Percentiles rank a stretch among this genome's conserved stretches.
Conservation (phyloP, 2,888 invertebrate genomes). For the Hyposoter dolosus region DNA sequence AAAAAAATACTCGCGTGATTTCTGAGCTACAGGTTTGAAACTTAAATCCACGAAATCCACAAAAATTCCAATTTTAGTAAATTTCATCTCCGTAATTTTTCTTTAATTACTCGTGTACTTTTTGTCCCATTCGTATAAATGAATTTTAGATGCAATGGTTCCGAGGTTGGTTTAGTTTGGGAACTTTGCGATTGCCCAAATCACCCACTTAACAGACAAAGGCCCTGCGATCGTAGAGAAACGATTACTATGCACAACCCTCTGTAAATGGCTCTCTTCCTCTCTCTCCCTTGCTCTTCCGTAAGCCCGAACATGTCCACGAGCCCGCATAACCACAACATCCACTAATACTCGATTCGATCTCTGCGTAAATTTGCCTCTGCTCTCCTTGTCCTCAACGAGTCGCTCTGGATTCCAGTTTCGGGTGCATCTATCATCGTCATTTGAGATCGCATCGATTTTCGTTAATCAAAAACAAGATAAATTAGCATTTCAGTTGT, state of each 20-base stretch:
- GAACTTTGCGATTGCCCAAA: background rate
- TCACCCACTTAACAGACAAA: conserved; percentile 11
- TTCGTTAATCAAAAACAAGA: conserved; percentile 33
- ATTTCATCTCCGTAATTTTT: background rate
- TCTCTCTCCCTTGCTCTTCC: background rate
- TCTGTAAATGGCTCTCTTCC: background rate
- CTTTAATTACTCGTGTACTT: background rate
- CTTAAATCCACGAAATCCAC: background rate
- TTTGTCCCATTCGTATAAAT: background rate
- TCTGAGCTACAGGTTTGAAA: background rate
- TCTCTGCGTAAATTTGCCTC: conserved; percentile 39
- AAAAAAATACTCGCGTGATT: background rate
- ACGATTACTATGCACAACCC: conserved; percentile 25
- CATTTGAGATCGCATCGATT: conserved; percentile 14
- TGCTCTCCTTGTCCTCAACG: conserved; percentile 16
- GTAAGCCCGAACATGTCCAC: background rate
- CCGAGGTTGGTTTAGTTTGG: background rate
- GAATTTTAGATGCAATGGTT: background rate
- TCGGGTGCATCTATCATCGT: conserved; percentile 6
- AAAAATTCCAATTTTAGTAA: background rate
- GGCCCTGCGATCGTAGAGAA: conserved; percentile 10
- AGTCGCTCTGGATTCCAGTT: conserved; percentile 15
- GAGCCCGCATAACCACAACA: conserved; percentile 53
- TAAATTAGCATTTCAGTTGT: conserved; percentile 5
- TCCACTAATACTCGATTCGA: conserved; percentile 38